These are phyloP conservation scores for Zaprionus kolodkinae DNA, from an alignment of 1,140 invertebrate genomes.

Conservation along the genomic window DNA sequence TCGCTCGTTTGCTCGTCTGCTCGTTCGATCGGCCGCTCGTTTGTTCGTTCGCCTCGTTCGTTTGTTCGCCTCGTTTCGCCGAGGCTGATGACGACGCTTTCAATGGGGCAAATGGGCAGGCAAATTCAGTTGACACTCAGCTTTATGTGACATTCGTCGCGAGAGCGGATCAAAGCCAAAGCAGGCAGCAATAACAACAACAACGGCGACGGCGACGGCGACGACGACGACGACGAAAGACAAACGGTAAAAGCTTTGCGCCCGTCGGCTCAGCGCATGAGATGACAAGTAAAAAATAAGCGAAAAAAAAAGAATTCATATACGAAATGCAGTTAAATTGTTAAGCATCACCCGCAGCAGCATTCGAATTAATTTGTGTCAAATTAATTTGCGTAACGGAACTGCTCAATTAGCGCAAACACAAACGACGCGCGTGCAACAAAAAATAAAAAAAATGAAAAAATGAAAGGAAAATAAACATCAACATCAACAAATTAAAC, in stretches of 20 bases:
- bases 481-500: slow-evolving; percentile 9
- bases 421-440: slow-evolving; percentile 53
- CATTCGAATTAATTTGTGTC: slow-evolving; percentile 61
- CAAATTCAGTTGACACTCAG: slow-evolving; percentile 71
- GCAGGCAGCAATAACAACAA: slow-evolving; percentile 16
- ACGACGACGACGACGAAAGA: too few species aligned
- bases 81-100: slow-evolving; percentile 57
- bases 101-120: slow-evolving; percentile 36
- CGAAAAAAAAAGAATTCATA: slow-evolving; percentile 22
- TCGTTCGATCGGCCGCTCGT: slow-evolving; percentile 8
- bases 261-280: slow-evolving; percentile 57
- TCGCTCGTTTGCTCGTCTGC: slow-evolving; percentile 1
- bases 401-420: slow-evolving; percentile 66
- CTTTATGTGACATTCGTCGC: slow-evolving; percentile 75
- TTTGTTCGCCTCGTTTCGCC: slow-evolving; percentile 12
- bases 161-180: slow-evolving; percentile 55
- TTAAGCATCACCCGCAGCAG: slow-evolving; percentile 27
- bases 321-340: slow-evolving; percentile 8
- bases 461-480: slow-evolving; percentile 23
- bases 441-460: slow-evolving; percentile 40
- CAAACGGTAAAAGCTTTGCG: slow-evolving; percentile 38
- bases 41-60: neutral
- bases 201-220: neutral
- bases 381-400: slow-evolving; percentile 79
- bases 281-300: slow-evolving; percentile 6